Conservation (phyloP, 2,113 vertebrate genomes). For the Gopherus evgoodei region DNA sequence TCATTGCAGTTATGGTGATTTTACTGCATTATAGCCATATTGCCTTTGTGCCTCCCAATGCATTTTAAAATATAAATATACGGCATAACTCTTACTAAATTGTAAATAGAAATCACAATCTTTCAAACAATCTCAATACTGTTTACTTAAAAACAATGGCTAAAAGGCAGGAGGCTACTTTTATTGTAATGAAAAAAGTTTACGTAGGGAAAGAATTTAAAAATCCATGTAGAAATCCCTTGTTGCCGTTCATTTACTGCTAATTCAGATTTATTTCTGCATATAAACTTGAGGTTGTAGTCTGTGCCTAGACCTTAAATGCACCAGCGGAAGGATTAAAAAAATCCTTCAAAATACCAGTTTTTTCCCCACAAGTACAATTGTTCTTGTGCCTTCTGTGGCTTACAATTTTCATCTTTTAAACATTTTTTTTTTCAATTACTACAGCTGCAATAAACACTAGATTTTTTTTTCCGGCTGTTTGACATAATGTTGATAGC, state of each 20-base stretch:
- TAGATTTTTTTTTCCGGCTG: slow-evolving; percentile 77
- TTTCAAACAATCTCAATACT: slow-evolving; percentile 42
- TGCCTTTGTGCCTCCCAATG: slow-evolving; percentile 73
- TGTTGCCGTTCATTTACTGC: slow-evolving; percentile 70
- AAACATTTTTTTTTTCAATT: slow-evolving; percentile 82
- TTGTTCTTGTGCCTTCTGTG: slow-evolving; percentile 88
- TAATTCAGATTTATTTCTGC: slow-evolving; percentile 81
- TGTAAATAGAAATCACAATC: slow-evolving; percentile 22
- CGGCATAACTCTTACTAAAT: slow-evolving; percentile 54
- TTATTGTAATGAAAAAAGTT: slow-evolving; percentile 65
- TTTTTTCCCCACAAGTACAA: slow-evolving; percentile 83
- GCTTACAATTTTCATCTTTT: slow-evolving; percentile 85
- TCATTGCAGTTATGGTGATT: slow-evolving; percentile 40
- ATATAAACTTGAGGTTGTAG: slow-evolving; percentile 85
- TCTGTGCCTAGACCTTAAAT: slow-evolving; percentile 89
- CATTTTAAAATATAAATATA: slow-evolving; percentile 54
- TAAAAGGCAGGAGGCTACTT: slow-evolving; percentile 70
- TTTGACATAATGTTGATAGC: slow-evolving; percentile 86
- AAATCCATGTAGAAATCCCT: slow-evolving; percentile 70
- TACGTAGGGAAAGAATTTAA: slow-evolving; percentile 65
- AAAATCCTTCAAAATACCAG: slow-evolving; percentile 85
- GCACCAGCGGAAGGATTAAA: slow-evolving; percentile 88
- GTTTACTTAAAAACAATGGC: slow-evolving; percentile 57
- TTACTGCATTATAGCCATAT: slow-evolving; percentile 62
- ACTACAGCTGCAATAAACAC: slow-evolving; percentile 87